Base-by-base conservation (phyloP, 2,797 vertebrate genomes). In the Alcedo atthis region DNA sequence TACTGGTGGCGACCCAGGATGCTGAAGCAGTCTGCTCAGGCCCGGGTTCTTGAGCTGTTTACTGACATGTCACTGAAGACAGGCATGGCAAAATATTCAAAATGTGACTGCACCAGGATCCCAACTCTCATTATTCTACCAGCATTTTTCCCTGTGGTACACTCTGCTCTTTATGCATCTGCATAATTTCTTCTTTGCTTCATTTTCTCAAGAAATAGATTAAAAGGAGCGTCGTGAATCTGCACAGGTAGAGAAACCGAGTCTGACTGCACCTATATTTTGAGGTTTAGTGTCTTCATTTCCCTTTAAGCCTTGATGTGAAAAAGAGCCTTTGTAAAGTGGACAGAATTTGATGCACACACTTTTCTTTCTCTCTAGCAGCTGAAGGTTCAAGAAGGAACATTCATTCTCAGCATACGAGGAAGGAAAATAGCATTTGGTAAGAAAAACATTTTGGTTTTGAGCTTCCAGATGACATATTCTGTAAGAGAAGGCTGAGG, bases 381-480 rank as follows among this genome's bases (percentile, higher is more conserved):
- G 82, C 91, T 95, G 94, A 94, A 78, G 85, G 42, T 73, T 94
- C 48, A 77, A 80, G 93, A 83, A 85, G 89, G 92, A 71, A 53
- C 77, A 88, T 89, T 95, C 84, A 48, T 85, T 96, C 67, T 86
- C 53, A 84, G 57, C 87, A 86, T 81, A 66, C 53, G 91, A 94
- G 92, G 93, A 93, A 76, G 85, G 85, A 85, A 92, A 93, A 67
- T 87, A 94, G 92, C 85, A 76, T 93, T 94, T 94, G 93, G 93
- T 94, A 95, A 95, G 83, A 93, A 94, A 96, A 96, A 91, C 85
- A 12, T 45, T 96, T 95, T 14, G 7, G n/a, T 94, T 92, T 92
- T 83, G 81, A 54, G 82, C 78, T 91, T 94, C 89, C 40, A 61
- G 66, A 85, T 91, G 25, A 10, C 33, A 32, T 79, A 91, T 62